Percentiles rank a stretch among this genome's conserved stretches.
These are phyloP conservation scores for Melipona bicolor DNA, from an alignment of 2,888 invertebrate genomes.

Conservation along the genomic window DNA sequence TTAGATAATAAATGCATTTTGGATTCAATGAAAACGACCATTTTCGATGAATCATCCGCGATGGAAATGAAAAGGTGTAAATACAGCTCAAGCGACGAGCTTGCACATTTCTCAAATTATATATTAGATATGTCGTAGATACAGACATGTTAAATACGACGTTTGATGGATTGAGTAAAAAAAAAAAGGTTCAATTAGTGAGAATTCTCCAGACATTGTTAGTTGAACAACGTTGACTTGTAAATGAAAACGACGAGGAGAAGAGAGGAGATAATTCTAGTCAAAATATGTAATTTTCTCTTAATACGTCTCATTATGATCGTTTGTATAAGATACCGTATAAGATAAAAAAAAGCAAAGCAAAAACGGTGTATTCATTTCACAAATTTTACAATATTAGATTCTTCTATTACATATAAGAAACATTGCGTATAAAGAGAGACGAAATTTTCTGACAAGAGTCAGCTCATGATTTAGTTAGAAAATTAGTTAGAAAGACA, in stretches of 20 bases:
- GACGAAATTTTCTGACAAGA: too few species aligned
- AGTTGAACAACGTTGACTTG: constrained; percentile 9
- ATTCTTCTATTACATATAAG: too few species aligned
- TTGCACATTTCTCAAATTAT: neutral
- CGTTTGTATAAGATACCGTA: neutral
- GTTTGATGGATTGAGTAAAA: constrained; percentile 3
- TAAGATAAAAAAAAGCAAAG: too few species aligned
- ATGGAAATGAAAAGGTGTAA: too few species aligned
- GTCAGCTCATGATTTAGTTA: too few species aligned
- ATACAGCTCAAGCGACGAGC: neutral
- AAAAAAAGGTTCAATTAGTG: constrained; percentile 7
- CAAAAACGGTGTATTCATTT: too few species aligned
- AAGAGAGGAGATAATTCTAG: neutral
- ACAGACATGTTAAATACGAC: neutral
- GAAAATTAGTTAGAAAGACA: too few species aligned
- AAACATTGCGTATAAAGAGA: too few species aligned
- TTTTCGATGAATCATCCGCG: too few species aligned
- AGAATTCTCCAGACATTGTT: neutral
- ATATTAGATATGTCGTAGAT: neutral
- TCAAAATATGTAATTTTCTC: neutral
- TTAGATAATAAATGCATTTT: neutral
- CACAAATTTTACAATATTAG: too few species aligned
- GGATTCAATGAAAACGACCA: neutral
- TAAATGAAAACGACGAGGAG: neutral
- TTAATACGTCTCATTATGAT: too few species aligned